Base-by-base conservation (phyloP, 92 coral and sea anemone species). In the Ricordea florida region DNA sequence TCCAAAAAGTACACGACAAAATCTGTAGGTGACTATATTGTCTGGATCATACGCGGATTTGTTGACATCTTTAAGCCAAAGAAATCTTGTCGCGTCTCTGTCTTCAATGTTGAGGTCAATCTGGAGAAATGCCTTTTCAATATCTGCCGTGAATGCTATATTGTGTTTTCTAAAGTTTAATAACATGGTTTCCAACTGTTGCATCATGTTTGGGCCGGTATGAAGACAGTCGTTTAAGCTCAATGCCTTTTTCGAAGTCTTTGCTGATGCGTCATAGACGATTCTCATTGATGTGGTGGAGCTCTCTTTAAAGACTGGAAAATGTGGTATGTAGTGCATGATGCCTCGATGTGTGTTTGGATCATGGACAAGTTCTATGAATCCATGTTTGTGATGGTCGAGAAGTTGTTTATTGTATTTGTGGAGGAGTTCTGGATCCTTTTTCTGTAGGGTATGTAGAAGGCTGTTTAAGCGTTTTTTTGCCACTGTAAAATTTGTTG, bases 41-140 rank as follows among this genome's bases (percentile, higher is more conserved):
- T 76, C 66, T 15, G 74, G 35, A 63, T 62, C 49, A 50, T 72
- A 52, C 11, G 65, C 77, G 1, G 81, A 48, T 50, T 64, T 71
- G 52, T 47, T 50, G 3, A 55, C 56, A 49, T 78, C 76, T 78
- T 65, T 57, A 10, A 85, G 73, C 90, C 85, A 85, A 10, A 85
- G 76, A 30, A 85, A 85, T 56, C 85, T 65, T 27, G 85, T 85
- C n/a, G 85, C 85, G 44, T 85, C 90, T 69, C 85, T 50, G 64
- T 78, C 90, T 62, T 40, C 68, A 30, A 14, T 15, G 65, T 70
- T 71, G 27, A 85, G 51, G 15, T 78, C 81, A 10, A 62, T 78
- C 45, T 78, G 85, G 0, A 66, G 57, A 28, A 66, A 66, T 29
- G 64, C 74, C 30, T 43, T 66, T 44, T 66, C 59, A 11, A 43